These are phyloP conservation scores for Corythaeola cristata DNA, from an alignment of 2,113 vertebrate species.

Conservation along the genomic window DNA sequence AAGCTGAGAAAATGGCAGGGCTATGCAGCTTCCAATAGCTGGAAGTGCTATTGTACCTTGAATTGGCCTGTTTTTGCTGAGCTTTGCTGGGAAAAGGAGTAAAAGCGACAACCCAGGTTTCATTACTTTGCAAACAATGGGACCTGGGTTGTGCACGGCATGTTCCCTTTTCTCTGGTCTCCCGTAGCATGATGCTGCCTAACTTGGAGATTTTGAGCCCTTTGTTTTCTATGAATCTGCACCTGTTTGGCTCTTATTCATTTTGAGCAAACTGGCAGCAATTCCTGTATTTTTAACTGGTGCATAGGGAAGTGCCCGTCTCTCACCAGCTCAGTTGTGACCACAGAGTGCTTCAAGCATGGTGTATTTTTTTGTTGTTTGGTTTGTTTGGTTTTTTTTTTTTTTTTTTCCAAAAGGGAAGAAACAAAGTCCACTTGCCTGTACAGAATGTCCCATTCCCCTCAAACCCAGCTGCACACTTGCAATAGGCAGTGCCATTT, in stretches of 20 bases:
- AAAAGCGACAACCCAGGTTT: constrained; percentile 18
- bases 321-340: background rate
- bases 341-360: background rate
- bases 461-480: constrained; percentile 86
- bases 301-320: background rate
- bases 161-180: constrained; percentile 24
- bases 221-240: background rate
- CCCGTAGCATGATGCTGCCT: background rate
- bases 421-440: constrained; percentile 73
- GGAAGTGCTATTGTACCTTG: background rate
- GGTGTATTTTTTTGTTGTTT: background rate
- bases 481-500: constrained; percentile 73
- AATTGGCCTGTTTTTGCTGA: background rate
- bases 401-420: background rate
- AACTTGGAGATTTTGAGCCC: background rate
- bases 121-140: constrained; percentile 14
- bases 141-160: background rate
- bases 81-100: constrained; percentile 32
- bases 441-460: constrained; percentile 88
- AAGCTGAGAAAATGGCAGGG: background rate
- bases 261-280: background rate
- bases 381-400: too few relatives aligned
- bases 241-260: background rate
- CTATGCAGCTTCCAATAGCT: background rate
- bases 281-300: background rate